These are phyloP conservation scores for Oncorhynchus gorbuscha DNA, from an alignment of 2,113 vertebrate species.

Conservation along the genomic window DNA sequence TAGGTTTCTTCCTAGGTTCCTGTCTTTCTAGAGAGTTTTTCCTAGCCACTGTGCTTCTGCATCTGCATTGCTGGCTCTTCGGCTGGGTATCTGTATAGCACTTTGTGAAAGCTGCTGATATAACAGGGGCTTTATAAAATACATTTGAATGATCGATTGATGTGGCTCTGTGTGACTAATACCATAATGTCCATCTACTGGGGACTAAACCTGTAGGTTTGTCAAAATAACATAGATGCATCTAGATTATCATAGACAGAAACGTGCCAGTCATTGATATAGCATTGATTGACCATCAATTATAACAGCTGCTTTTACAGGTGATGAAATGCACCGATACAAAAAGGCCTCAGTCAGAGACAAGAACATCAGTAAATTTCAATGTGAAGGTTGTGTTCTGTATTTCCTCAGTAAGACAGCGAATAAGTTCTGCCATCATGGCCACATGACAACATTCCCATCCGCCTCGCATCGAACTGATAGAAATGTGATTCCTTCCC, in stretches of 20 bases:
- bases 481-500: slow-evolving; percentile 23
- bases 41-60: too few relatives aligned
- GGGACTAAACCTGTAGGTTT: background rate
- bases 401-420: background rate
- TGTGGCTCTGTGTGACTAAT: slow-evolving; percentile 1
- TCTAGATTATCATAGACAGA: background rate
- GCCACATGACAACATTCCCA: background rate
- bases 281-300: background rate
- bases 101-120: too few relatives aligned
- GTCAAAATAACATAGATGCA: background rate
- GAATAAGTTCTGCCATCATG: background rate
- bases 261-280: background rate
- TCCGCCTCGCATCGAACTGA: slow-evolving; percentile 7
- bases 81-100: too few relatives aligned
- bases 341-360: too few relatives aligned
- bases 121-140: too few relatives aligned
- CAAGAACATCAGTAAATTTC: background rate
- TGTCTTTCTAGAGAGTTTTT: too few relatives aligned
- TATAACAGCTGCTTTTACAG: background rate
- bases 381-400: background rate
- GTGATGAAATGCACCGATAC: background rate
- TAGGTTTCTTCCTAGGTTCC: too few relatives aligned
- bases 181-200: background rate
- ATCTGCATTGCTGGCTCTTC: too few relatives aligned
- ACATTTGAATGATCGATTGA: background rate